Percentiles rank a stretch among this genome's conserved stretches.
These are phyloP conservation scores for Trichacis sp. DNA, from an alignment of 2,888 invertebrate genomes.

Conservation along the genomic window DNA sequence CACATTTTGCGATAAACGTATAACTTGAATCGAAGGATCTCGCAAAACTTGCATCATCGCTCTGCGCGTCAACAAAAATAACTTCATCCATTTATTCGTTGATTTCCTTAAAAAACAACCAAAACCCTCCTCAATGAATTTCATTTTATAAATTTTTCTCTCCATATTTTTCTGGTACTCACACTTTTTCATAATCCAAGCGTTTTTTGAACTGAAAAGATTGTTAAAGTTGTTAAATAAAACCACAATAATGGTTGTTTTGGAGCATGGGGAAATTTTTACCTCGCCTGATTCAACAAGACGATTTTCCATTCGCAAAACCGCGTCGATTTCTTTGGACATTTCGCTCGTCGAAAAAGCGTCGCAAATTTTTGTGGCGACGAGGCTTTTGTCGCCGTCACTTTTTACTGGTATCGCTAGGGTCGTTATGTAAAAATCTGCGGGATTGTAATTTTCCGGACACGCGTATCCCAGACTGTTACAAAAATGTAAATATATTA, in stretches of 20 bases:
- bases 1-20: constrained; percentile 85
- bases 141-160: too few relatives aligned
- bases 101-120: background rate
- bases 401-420: constrained; percentile 84
- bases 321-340: constrained; percentile 80
- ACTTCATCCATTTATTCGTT: constrained; percentile 58
- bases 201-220: background rate
- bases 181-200: background rate
- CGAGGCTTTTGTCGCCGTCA: constrained; percentile 78
- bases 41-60: constrained; percentile 80
- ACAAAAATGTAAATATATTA: constrained; percentile 30
- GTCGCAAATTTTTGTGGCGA: constrained; percentile 81
- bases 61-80: constrained; percentile 82
- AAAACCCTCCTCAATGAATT: too few relatives aligned
- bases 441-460: constrained; percentile 88
- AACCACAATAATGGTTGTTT: too few relatives aligned
- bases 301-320: background rate
- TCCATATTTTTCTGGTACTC: background rate
- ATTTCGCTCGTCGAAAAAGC: constrained; percentile 83
- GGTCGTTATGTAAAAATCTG: constrained; percentile 89
- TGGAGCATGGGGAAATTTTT: too few relatives aligned
- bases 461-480: constrained; percentile 80
- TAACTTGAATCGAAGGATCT: constrained; percentile 83
- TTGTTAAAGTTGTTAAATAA: too few relatives aligned
- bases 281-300: constrained; percentile 1